Evolutionary conservation across 2,888 invertebrate species (phyloP), one percentile per base, ranked within the genome.

Genomic region (Poecilobothrus nobilitatus): DNA sequence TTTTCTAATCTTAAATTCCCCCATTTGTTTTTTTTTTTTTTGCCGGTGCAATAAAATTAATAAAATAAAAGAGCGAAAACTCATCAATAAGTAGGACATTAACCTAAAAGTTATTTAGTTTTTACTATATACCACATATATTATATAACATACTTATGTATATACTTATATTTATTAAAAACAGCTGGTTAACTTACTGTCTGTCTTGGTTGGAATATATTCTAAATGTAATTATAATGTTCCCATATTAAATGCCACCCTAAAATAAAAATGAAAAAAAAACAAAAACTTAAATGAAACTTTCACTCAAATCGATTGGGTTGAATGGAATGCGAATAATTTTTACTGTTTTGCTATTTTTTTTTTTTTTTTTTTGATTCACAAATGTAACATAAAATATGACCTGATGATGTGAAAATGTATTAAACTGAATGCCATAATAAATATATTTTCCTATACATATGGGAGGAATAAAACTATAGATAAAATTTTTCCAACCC

Each of bases 401-500:
- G 53, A 53, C 53, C 53, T 18, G 53, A 53, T 53, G 53, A 53
- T 53, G 53, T 53, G 53, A 12, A 53, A 53, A 53, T 53, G 53
- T 6, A 44, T 15, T 10, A 12, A 44, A 44, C 6, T 15, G 44
- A 34, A 34, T 8, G 34, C 34, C 34, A 34, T 34, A 34, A 34
- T 8, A 34, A 34, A 34, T 34, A 34, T 7, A 34, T 8, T 8
- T 34, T 34, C 34, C 8, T 34, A 37, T 10, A 37, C 27, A 27
- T 27, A 8, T 37, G 12, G 12, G 12, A 37, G 12, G 12, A 37
- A 37, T 10, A 37, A 37, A 37, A 37, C 12, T 10, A n/a, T n/a
- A 37, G 37, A 37, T 37, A 37, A 8, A 37, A 37, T 37, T 37
- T 34, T 37, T 37, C 37, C 37, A 37, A 37, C 37, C 37, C 9